These are phyloP conservation scores for Ormyrus thymus DNA, from an alignment of 2,888 invertebrate genomes.

Conservation along the genomic window DNA sequence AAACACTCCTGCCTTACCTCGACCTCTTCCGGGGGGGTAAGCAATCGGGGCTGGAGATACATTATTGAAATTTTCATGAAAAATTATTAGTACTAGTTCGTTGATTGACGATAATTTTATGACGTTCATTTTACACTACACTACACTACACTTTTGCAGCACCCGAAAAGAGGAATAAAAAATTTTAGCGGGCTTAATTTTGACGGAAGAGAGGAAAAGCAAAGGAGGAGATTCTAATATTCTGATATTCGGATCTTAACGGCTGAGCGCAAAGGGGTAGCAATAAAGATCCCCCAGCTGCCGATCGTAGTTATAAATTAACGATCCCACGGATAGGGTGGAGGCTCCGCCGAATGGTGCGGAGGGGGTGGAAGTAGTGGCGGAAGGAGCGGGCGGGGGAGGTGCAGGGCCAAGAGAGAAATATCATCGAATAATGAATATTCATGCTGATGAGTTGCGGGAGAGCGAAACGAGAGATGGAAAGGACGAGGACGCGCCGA, in stretches of 20 bases:
- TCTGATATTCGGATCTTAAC: constrained; percentile 54
- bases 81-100: too few relatives aligned
- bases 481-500: constrained; percentile 65
- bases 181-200: too few relatives aligned
- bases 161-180: neutral
- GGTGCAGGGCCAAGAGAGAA: constrained; percentile 64
- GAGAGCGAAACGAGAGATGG: constrained; percentile 68
- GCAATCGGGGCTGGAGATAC: too few relatives aligned
- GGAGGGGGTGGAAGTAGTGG: constrained; percentile 51
- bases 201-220: constrained; percentile 2
- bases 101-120: too few relatives aligned
- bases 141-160: neutral
- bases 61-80: too few relatives aligned
- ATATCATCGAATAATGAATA: constrained; percentile 75
- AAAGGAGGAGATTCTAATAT: constrained; percentile 48
- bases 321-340: constrained; percentile 64
- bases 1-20: constrained; percentile 27
- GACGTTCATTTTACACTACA: too few relatives aligned
- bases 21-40: too few relatives aligned
- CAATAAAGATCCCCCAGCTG: constrained; percentile 65
- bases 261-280: constrained; percentile 56
- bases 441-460: constrained; percentile 74
- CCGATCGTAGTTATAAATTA: constrained; percentile 73
- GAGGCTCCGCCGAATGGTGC: constrained; percentile 37
- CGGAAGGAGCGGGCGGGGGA: constrained; percentile 22